Evolutionary conservation across 1,140 invertebrate species (phyloP).

Genomic region (Panulirus ornatus): DNA sequence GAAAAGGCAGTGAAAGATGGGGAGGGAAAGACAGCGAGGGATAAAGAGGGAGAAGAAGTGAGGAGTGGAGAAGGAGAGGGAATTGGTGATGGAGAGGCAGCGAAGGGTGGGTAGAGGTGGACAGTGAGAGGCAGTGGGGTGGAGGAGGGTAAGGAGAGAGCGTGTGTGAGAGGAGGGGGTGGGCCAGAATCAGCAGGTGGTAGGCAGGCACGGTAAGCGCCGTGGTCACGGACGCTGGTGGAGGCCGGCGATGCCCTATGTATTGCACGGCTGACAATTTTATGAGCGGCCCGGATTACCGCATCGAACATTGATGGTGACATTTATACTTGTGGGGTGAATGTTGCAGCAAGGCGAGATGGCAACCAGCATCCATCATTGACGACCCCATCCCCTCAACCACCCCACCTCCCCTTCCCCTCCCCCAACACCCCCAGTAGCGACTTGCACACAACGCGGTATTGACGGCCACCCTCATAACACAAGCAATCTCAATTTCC

Average conservation of each 20-base stretch:
- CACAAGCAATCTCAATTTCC: neutral
- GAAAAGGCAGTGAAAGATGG: neutral
- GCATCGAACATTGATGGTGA: constrained; percentile 64
- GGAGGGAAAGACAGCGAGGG: no score
- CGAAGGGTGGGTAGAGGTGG: no score
- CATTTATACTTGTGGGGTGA: constrained; percentile 65
- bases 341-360: constrained; percentile 57
- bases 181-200: no score
- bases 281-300: constrained; percentile 59
- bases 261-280: constrained; percentile 49
- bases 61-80: no score
- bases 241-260: constrained; percentile 9
- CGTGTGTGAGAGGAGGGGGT: no score
- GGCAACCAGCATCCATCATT: constrained; percentile 53
- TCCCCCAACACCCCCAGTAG: neutral
- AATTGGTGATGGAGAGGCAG: no score
- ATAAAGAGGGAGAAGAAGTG: neutral
- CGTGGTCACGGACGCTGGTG: no score
- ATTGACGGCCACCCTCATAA: neutral
- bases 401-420: neutral
- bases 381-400: neutral
- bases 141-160: no score
- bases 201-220: no score
- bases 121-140: no score
- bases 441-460: neutral